Evolutionary conservation across 2,888 invertebrate genomes (phyloP), one percentile per base, ranked within the genome.

Genomic region (Patella pellucida): DNA sequence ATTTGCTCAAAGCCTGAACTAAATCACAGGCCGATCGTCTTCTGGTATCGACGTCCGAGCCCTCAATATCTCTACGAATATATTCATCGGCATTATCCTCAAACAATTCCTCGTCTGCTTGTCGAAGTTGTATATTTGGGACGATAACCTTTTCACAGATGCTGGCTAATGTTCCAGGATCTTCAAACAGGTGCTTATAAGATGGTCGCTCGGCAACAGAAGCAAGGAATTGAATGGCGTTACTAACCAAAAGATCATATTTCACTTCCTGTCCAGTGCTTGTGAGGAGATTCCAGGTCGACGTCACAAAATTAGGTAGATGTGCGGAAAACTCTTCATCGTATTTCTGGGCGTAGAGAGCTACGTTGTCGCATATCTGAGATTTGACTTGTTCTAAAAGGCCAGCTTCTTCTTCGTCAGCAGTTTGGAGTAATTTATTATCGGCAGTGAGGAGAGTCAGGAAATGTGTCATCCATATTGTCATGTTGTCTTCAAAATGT

Each of bases 111-210:
- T 97, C 95, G 91, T 99, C 99, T 0, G 97, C 82, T 68, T 82
- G 94, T 93, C 99, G 94, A 84, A 99, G 97, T 91, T 97, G 96
- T 94, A 99, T 96, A 90, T 99, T 99, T 0, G 99, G 98, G 86
- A 99, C 97, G 85, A 99, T 96, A n/a, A 99, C 97, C 91, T 97
- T 97, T 90, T 99, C 97, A 91, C 98, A 99, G 81, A 98, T 97
- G 85, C 95, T 95, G 82, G 95, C 95, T 9, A 99, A 93, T 3
- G 96, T 96, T 71, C 93, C 93, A 0, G 96, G 94, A 90, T 96
- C 95, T 90, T 97, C 96, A 89, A 99, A 99, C 52, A 99, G 92
- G 81, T 94, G 93, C 82, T 96, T 95, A 91, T 98, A 97, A 80
- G 95, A 95, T 67, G 94, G 93, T 83, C 97, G 94, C 89, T 97